These are phyloP conservation scores for Agrilus mali DNA, from an alignment of 2,888 invertebrate species.

Conservation along the genomic window DNA sequence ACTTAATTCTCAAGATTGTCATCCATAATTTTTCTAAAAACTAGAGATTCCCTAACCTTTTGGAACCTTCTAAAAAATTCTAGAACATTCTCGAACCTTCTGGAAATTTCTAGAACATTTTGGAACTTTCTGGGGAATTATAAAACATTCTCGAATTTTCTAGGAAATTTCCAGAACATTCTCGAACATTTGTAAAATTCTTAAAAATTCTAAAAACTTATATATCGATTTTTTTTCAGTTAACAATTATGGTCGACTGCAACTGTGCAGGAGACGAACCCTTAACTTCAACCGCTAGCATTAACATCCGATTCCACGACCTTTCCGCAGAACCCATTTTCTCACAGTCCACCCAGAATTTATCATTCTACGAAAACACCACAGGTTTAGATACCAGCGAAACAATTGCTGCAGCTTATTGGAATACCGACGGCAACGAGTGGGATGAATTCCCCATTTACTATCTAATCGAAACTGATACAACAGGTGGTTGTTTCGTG, in stretches of 20 bases:
- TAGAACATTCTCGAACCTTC: too few relatives aligned
- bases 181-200: too few relatives aligned
- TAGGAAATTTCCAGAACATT: too few relatives aligned
- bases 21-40: too few relatives aligned
- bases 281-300: constrained; percentile 19
- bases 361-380: constrained; percentile 33
- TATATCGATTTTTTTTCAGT: constrained; percentile 30
- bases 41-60: too few relatives aligned
- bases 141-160: too few relatives aligned
- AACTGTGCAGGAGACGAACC: constrained; percentile 29
- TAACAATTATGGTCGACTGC: constrained; percentile 38
- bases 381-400: constrained; percentile 1
- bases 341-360: constrained; percentile 15
- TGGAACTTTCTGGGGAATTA: too few relatives aligned
- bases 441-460: constrained; percentile 8
- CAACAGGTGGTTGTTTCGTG: constrained; percentile 1
- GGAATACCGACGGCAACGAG: constrained; percentile 6
- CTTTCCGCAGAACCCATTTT: constrained; percentile 38
- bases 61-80: too few relatives aligned
- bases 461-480: constrained; percentile 6
- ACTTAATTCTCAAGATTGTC: too few relatives aligned
- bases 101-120: too few relatives aligned
- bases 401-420: constrained; percentile 8
- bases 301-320: constrained; percentile 35
- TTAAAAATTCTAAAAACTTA: too few relatives aligned